Conservation (phyloP, 2,888 invertebrate genomes). For the Encarsia formosa region DNA sequence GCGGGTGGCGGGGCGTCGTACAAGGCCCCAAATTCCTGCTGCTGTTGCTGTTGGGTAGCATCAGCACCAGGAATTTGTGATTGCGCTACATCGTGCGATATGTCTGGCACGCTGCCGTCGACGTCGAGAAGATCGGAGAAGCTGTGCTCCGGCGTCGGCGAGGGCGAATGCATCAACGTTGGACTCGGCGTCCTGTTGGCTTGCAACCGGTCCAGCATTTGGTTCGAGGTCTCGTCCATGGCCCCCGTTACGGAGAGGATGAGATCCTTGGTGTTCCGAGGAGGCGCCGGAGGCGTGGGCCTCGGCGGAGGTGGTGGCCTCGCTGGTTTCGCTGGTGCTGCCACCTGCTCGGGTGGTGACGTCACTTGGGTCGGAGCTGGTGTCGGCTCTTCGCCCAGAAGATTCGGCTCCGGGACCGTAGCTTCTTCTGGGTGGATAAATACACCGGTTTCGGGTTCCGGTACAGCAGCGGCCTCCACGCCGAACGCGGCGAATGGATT, state of each 20-base stretch:
- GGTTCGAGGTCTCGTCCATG: slow-evolving; percentile 82
- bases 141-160: slow-evolving; percentile 71
- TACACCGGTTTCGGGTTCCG: slow-evolving; percentile 28
- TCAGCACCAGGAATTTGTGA: not conserved
- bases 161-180: slow-evolving; percentile 80
- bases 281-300: slow-evolving; percentile 59
- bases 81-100: slow-evolving; percentile 45
- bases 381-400: slow-evolving; percentile 21
- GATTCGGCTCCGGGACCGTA: slow-evolving; percentile 24
- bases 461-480: slow-evolving; percentile 32
- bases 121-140: slow-evolving; percentile 65
- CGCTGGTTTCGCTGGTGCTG: slow-evolving; percentile 26
- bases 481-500: slow-evolving; percentile 50
- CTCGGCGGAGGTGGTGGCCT: slow-evolving; percentile 53
- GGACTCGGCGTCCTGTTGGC: slow-evolving; percentile 85
- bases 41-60: not conserved
- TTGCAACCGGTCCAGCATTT: slow-evolving; percentile 76
- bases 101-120: slow-evolving; percentile 46
- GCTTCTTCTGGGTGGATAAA: slow-evolving; percentile 29
- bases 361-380: not conserved
- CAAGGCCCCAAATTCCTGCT: slow-evolving; percentile 44
- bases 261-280: slow-evolving; percentile 79
- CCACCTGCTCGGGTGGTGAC: slow-evolving; percentile 26
- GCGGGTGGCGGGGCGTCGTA: slow-evolving; percentile 37
- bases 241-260: slow-evolving; percentile 82